Percentiles rank a stretch among this genome's conserved stretches.
These are phyloP conservation scores for Anadara kagoshimensis DNA, from an alignment of 1,140 invertebrate species.

Conservation along the genomic window DNA sequence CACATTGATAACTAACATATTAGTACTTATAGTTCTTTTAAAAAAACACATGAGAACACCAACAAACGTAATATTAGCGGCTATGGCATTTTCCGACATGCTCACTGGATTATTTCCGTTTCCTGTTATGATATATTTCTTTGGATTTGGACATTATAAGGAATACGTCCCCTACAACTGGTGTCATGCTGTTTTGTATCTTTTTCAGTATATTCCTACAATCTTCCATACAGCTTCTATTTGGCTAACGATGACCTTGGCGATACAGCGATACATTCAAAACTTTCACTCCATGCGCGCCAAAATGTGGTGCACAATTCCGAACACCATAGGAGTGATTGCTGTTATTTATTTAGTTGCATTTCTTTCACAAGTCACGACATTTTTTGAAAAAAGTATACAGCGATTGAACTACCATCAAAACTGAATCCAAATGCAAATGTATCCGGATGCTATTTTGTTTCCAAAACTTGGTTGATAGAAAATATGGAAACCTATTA, in stretches of 20 bases:
- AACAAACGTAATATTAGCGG: constrained; percentile 81
- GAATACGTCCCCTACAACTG: constrained; percentile 65
- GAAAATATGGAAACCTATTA: constrained; percentile 80
- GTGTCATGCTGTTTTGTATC: constrained; percentile 84
- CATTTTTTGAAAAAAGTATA: constrained; percentile 82
- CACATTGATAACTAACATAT: constrained; percentile 90
- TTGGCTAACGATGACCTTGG: constrained; percentile 88
- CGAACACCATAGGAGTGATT: constrained; percentile 85
- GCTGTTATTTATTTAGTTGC: constrained; percentile 85
- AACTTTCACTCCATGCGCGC: constrained; percentile 91
- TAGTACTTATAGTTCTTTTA: constrained; percentile 85
- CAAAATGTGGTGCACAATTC: constrained; percentile 89
- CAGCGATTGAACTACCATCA: constrained; percentile 78
- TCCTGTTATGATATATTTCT: constrained; percentile 93
- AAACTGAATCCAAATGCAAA: constrained; percentile 76
- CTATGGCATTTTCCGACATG: constrained; percentile 95
- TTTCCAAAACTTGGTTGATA: constrained; percentile 51
- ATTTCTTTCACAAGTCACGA: constrained; percentile 85
- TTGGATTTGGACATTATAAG: constrained; percentile 89
- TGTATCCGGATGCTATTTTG: constrained; percentile 48
- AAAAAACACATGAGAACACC: constrained; percentile 81
- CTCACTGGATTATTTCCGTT: constrained; percentile 92
- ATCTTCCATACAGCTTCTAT: constrained; percentile 94
- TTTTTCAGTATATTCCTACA: constrained; percentile 79
- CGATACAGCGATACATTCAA: constrained; percentile 91